Evolutionary conservation across 2,113 vertebrate genomes (phyloP).

Genomic region (Balaenoptera acutorostrata): DNA sequence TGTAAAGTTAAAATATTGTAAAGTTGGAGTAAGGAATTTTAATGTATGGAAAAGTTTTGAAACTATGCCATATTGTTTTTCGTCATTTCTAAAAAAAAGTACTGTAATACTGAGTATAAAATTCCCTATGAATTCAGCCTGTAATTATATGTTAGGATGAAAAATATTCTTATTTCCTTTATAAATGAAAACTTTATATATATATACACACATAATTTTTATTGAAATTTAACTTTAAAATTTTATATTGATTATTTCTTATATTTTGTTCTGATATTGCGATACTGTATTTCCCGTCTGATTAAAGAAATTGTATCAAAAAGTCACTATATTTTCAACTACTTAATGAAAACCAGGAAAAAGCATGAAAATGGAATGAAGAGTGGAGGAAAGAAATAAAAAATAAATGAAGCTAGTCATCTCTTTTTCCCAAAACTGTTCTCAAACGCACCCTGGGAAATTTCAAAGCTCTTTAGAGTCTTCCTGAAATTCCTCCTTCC

Average conservation of each 20-base stretch:
- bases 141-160: neutral
- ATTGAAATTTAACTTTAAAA: conserved; percentile 19
- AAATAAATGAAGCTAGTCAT: neutral
- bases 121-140: neutral
- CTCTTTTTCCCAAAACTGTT: neutral
- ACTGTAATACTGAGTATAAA: neutral
- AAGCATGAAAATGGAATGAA: neutral
- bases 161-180: conserved; percentile 9
- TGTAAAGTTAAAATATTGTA: conserved; percentile 27
- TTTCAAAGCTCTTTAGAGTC: neutral
- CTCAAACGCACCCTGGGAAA: neutral
- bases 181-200: neutral
- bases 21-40: conserved; percentile 32
- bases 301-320: neutral
- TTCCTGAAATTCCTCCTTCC: neutral
- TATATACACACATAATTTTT: neutral
- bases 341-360: neutral
- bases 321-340: neutral
- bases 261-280: neutral
- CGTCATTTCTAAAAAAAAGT: neutral
- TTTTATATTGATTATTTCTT: neutral
- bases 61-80: neutral
- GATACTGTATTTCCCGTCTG: neutral
- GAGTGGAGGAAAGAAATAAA: neutral
- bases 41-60: conserved; percentile 5